These are phyloP conservation scores for Dufourea novaeangliae DNA, from an alignment of 1,140 invertebrate species.

Conservation along the genomic window DNA sequence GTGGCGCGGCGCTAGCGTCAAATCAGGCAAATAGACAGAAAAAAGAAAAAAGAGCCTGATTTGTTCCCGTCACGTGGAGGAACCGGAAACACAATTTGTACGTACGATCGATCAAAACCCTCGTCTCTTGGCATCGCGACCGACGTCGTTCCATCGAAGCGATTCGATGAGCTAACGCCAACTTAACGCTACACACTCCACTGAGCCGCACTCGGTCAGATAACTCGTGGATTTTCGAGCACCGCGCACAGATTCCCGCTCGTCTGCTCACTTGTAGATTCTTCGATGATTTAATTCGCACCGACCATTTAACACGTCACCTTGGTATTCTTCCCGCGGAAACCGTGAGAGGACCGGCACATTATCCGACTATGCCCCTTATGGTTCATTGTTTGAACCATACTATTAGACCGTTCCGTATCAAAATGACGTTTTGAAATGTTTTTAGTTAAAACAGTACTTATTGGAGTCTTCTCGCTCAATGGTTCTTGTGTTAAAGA, in stretches of 20 bases:
- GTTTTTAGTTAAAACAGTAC: too few relatives aligned
- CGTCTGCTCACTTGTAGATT: slow-evolving; percentile 73
- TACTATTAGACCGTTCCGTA: too few relatives aligned
- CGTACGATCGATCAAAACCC: slow-evolving; percentile 69
- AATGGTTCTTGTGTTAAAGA: too few relatives aligned
- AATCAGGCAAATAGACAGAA: not conserved
- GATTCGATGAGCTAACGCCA: slow-evolving; percentile 75
- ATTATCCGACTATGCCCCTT: too few relatives aligned
- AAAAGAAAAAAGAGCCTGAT: slow-evolving; percentile 11
- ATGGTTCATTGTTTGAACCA: too few relatives aligned
- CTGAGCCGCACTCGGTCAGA: slow-evolving; percentile 75
- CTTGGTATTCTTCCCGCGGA: not conserved
- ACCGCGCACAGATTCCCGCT: slow-evolving; percentile 55
- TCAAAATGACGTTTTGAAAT: too few relatives aligned
- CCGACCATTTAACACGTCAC: slow-evolving; percentile 33
- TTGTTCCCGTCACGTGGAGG: slow-evolving; percentile 49
- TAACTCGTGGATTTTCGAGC: slow-evolving; percentile 75
- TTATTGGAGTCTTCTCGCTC: too few relatives aligned
- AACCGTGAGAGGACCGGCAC: slow-evolving; percentile 11
- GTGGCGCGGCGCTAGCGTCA: not conserved
- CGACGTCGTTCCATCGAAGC: slow-evolving; percentile 59
- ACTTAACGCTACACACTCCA: slow-evolving; percentile 78
- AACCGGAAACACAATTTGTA: slow-evolving; percentile 67
- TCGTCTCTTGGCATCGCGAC: slow-evolving; percentile 45
- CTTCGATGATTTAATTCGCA: slow-evolving; percentile 57